Conservation (phyloP, 2,888 invertebrate genomes). For the Alentia gelatinosa region DNA sequence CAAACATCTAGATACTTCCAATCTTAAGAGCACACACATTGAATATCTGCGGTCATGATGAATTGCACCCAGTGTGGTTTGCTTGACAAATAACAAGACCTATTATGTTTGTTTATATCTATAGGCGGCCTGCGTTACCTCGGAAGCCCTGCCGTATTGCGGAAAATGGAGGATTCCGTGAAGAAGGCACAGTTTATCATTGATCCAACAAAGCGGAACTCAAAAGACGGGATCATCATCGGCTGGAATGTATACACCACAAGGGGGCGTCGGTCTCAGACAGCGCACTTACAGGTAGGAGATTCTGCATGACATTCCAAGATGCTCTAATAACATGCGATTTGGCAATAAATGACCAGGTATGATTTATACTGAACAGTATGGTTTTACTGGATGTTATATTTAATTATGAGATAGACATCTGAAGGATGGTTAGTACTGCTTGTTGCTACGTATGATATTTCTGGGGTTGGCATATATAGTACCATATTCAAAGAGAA, state of each 20-base stretch:
- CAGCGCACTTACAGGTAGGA: slow-evolving; percentile 59
- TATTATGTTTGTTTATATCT: background rate
- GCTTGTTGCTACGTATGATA: no score
- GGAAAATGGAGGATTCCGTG: slow-evolving; percentile 59
- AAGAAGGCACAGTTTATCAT: slow-evolving; percentile 58
- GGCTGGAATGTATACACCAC: slow-evolving; percentile 61
- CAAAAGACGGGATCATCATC: slow-evolving; percentile 51
- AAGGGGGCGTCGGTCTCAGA: slow-evolving; percentile 58
- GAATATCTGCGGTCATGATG: background rate
- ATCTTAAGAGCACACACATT: background rate
- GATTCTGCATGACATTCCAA: no score
- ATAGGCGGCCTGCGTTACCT: slow-evolving; percentile 55
- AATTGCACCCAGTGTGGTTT: background rate
- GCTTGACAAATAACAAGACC: background rate
- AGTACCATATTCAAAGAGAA: no score
- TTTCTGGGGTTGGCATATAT: no score
- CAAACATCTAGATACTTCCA: background rate
- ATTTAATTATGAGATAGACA: no score
- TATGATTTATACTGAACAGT: no score
- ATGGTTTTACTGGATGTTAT: no score
- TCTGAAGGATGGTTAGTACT: no score
- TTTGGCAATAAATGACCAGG: no score
- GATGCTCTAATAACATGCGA: no score
- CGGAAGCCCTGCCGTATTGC: slow-evolving; percentile 56
- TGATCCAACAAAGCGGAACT: slow-evolving; percentile 53